Evolutionary conservation across 2,888 invertebrate species (phyloP).

Genomic region (Branchellion lobata): DNA sequence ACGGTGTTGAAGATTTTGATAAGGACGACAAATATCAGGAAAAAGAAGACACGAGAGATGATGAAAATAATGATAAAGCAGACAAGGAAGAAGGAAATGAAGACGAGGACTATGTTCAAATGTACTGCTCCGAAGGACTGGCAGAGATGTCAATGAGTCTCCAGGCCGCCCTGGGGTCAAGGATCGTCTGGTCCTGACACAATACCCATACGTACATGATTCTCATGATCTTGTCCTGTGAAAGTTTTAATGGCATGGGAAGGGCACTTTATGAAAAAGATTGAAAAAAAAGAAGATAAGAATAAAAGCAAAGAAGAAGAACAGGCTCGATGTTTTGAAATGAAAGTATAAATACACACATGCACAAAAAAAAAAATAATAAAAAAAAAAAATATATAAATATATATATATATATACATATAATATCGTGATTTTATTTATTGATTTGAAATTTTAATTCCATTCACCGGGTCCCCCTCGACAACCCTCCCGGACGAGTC

Average conservation of each 20-base stretch:
- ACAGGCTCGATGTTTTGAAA: not conserved
- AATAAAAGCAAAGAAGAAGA: no score
- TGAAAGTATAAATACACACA: not conserved
- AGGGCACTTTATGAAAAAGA: no score
- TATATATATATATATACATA: no score
- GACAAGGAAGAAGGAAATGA: not conserved
- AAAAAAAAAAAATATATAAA: not conserved
- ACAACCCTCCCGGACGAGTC: constrained; percentile 80
- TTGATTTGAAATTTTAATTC: no score
- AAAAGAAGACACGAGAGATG: not conserved
- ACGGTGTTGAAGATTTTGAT: not conserved
- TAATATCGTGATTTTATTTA: no score
- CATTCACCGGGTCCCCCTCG: constrained; percentile 80
- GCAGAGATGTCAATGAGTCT: constrained; percentile 75
- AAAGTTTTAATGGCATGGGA: no score
- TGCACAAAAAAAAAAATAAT: not conserved
- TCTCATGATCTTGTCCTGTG: constrained; percentile 83
- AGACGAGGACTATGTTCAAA: constrained; percentile 48
- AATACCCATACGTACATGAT: constrained; percentile 97
- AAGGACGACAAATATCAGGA: no score
- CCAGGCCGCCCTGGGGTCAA: constrained; percentile 95
- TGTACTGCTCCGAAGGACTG: constrained; percentile 56
- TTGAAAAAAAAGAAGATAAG: no score
- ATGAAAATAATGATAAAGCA: no score
- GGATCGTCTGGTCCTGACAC: constrained; percentile 88